These are phyloP conservation scores for Adineta ricciae DNA, from an alignment of 2,888 invertebrate genomes.

Conservation along the genomic window DNA sequence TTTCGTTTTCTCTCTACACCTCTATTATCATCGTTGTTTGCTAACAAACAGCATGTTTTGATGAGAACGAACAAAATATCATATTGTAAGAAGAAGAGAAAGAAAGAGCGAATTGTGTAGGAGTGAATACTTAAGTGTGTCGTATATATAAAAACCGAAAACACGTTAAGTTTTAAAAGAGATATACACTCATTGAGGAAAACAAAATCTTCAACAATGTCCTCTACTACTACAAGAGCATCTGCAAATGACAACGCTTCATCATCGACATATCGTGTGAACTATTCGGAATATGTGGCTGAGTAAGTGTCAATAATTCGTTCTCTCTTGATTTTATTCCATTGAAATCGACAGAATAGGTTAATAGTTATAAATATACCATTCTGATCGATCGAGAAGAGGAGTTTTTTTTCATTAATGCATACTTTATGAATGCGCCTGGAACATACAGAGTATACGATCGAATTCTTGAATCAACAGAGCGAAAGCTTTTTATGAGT, in stretches of 20 bases:
- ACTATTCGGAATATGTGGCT: neutral
- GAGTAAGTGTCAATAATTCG: neutral
- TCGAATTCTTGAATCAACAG: neutral
- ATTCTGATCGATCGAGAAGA: neutral
- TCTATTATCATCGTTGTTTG: neutral
- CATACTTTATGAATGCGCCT: too few relatives aligned
- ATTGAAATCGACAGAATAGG: neutral
- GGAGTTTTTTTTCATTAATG: neutral
- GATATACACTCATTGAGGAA: neutral
- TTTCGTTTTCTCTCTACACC: neutral
- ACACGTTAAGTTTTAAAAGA: neutral
- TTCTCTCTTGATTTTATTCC: neutral
- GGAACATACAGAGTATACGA: neutral
- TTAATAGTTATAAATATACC: neutral
- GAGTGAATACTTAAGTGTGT: neutral
- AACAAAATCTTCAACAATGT: neutral
- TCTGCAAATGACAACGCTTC: neutral
- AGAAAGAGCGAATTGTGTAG: neutral
- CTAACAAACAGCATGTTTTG: neutral
- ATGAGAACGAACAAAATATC: neutral
- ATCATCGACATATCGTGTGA: neutral
- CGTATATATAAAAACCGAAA: neutral
- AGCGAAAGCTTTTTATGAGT: neutral
- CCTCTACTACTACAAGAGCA: neutral
- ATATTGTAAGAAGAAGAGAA: neutral